A percentile compares a stretch with the other conserved stretches of the same genome.
phyloP scores from a whole-genome alignment of 2,888 invertebrate genomes.

The Cerastis leucographa region DNA sequence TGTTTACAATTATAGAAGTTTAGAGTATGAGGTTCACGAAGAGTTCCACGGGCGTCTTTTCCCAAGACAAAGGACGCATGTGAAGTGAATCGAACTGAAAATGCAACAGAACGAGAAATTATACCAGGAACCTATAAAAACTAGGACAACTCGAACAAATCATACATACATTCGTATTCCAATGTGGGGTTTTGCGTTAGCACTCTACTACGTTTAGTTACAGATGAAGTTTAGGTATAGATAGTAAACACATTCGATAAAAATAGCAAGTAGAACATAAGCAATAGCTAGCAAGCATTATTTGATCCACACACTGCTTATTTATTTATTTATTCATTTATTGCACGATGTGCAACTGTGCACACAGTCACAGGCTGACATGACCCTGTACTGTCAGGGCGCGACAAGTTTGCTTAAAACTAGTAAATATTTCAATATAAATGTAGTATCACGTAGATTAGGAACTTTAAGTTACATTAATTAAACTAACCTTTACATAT shows the following conservation, averaged over 20 bases:
- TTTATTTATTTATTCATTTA: too few species aligned
- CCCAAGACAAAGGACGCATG: too few species aligned
- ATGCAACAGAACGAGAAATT: constrained; percentile 7
- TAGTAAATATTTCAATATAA: too few species aligned
- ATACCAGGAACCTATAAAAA: constrained; percentile 34
- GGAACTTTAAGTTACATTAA: too few species aligned
- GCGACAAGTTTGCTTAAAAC: too few species aligned
- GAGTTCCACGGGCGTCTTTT: neutral
- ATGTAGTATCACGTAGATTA: too few species aligned
- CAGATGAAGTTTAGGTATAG: too few species aligned
- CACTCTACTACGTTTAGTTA: neutral
- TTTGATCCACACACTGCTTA: too few species aligned
- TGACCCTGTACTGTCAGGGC: too few species aligned
- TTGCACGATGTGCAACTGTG: too few species aligned
- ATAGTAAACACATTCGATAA: neutral
- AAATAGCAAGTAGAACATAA: neutral
- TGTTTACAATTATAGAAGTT: neutral
- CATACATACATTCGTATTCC: neutral
- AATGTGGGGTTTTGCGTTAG: neutral
- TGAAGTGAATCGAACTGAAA: neutral
- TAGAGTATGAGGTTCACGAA: neutral
- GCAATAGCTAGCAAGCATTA: neutral
- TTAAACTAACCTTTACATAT: neutral
- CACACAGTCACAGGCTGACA: too few species aligned
- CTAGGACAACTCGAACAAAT: neutral